Evolutionary conservation across 2,797 vertebrate genomes (phyloP).

Genomic region (Sebastolobus alascanus): DNA sequence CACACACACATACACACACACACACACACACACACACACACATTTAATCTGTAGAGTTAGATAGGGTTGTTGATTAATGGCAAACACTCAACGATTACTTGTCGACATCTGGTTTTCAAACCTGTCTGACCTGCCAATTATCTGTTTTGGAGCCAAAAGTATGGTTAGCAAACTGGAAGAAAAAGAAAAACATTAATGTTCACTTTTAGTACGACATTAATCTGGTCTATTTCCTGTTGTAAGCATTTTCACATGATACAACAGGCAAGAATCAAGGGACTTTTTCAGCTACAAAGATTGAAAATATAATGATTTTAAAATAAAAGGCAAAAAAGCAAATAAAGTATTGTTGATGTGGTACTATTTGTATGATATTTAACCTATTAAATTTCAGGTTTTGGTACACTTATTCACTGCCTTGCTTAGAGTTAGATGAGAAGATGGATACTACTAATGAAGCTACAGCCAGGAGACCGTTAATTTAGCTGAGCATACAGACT

Average conservation of each 20-base stretch:
- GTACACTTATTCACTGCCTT: background rate
- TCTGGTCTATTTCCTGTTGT: background rate
- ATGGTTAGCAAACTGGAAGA: background rate
- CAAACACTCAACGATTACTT: background rate
- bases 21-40: conserved; percentile 4
- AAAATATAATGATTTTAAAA: background rate
- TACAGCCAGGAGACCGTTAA: background rate
- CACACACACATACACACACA: background rate
- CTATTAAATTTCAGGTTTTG: background rate
- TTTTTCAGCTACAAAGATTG: background rate
- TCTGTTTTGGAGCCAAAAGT: background rate
- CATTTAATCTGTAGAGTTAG: background rate
- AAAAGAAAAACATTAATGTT: background rate
- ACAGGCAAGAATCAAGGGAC: background rate
- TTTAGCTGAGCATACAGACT: background rate
- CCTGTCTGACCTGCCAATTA: background rate
- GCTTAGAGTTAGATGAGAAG: background rate
- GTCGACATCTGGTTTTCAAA: conserved; percentile 1
- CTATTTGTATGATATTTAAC: background rate
- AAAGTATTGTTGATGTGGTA: background rate
- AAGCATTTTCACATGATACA: background rate
- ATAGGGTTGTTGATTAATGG: background rate
- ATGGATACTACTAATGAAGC: background rate
- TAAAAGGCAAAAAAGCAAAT: background rate
- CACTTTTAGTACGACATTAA: background rate